phyloP scores from a whole-genome alignment of 2,113 vertebrate species.

The Muntiacus muntjak region DNA sequence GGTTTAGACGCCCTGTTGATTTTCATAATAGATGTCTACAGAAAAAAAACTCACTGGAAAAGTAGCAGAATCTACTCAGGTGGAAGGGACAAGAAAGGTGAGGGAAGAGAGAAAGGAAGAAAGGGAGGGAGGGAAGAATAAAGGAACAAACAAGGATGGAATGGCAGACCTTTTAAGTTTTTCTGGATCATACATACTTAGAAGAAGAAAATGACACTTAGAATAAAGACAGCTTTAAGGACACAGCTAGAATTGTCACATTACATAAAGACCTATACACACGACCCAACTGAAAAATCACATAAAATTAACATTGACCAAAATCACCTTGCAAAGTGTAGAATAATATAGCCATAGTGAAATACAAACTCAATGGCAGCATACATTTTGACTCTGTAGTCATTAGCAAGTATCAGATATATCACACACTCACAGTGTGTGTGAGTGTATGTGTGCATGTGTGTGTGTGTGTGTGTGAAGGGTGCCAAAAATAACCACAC shows the following conservation, averaged over 20 bases:
- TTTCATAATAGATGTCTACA: neutral
- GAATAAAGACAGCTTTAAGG: neutral
- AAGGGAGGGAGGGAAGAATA: neutral
- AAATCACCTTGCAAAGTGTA: neutral
- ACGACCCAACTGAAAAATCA: neutral
- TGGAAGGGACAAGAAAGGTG: neutral
- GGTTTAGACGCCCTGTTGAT: neutral
- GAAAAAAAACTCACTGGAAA: neutral
- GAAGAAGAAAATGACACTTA: neutral
- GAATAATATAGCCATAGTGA: neutral
- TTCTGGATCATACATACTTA: neutral
- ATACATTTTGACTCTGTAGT: neutral
- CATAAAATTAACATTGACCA: neutral
- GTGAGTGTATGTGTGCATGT: neutral
- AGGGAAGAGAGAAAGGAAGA: neutral
- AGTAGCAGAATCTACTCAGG: neutral
- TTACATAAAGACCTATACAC: neutral
- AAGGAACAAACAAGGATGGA: neutral
- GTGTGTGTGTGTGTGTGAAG: no score
- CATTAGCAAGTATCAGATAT: neutral
- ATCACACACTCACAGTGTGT: neutral
- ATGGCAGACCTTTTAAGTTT: neutral
- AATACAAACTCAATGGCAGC: neutral
- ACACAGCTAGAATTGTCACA: neutral
- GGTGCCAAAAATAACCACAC: neutral